Evolutionary conservation across 2,113 vertebrate species (phyloP).

Genomic region (Heptranchias perlo): DNA sequence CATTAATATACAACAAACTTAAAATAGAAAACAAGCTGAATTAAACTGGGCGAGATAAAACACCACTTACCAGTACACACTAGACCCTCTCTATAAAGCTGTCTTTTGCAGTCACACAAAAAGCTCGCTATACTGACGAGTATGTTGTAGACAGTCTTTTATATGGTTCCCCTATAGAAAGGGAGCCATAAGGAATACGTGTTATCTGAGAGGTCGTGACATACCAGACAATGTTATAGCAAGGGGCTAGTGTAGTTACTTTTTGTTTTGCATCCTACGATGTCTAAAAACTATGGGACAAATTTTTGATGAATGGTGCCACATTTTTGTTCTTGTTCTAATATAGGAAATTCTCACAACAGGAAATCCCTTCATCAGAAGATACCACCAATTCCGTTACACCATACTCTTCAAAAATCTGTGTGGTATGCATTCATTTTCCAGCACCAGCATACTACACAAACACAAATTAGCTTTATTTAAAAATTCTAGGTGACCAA

Average conservation of each 20-base stretch:
- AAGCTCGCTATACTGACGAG: conserved; percentile 28
- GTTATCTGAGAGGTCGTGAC: not conserved
- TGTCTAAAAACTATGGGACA: not conserved
- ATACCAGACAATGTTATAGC: conserved; percentile 29
- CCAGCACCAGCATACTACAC: conserved; percentile 2
- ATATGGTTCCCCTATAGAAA: conserved; percentile 29
- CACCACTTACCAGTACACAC: conserved; percentile 36
- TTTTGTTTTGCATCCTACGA: not conserved
- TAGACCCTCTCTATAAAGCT: conserved; percentile 36
- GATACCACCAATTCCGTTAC: not conserved
- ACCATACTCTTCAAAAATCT: conserved; percentile 31
- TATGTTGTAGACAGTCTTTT: conserved; percentile 33
- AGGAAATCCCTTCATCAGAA: not conserved
- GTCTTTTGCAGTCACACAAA: conserved; percentile 35
- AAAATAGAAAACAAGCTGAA: conserved; percentile 13
- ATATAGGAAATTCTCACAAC: not conserved
- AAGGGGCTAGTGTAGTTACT: conserved; percentile 18
- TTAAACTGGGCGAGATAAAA: conserved; percentile 25
- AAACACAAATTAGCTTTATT: conserved; percentile 2
- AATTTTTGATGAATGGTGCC: conserved; percentile 30
- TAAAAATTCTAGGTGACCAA: not conserved
- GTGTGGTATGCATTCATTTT: not conserved
- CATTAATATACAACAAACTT: not conserved
- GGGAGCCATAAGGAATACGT: conserved; percentile 29
- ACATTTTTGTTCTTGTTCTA: not conserved